These are phyloP conservation scores for Thomomys bottae DNA, from an alignment of 2,113 vertebrate genomes.

Conservation along the genomic window DNA sequence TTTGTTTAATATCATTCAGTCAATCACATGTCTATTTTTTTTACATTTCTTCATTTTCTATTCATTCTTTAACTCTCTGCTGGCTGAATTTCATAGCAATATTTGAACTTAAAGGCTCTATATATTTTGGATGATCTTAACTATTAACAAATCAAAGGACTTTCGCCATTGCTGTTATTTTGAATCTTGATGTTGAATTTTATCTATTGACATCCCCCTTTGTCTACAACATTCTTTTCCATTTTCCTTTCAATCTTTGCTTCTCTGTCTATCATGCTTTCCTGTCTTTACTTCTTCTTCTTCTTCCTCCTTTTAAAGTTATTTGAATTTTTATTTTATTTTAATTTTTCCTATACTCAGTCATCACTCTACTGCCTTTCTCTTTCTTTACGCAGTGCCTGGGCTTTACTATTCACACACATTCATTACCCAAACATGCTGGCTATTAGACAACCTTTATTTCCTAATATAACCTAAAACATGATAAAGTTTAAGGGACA, in stretches of 20 bases:
- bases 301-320: not conserved
- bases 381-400: not conserved
- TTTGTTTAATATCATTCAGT: not conserved
- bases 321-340: not conserved
- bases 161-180: not conserved
- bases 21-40: not conserved
- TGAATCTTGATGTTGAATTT: not conserved
- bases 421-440: not conserved
- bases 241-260: not conserved
- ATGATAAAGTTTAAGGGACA: constrained; percentile 41
- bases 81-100: not conserved
- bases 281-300: not conserved
- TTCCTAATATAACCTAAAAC: not conserved
- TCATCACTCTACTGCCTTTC: not conserved
- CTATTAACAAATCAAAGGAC: not conserved
- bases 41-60: not conserved
- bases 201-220: not conserved
- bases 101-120: not conserved
- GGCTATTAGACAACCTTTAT: not conserved
- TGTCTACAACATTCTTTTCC: not conserved
- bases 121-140: not conserved
- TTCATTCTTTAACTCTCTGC: not conserved
- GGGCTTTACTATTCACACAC: not conserved
- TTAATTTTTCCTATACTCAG: not conserved
- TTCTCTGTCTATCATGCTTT: not conserved